Base-by-base conservation (phyloP, 1,140 invertebrate genomes). In the Mya arenaria region DNA sequence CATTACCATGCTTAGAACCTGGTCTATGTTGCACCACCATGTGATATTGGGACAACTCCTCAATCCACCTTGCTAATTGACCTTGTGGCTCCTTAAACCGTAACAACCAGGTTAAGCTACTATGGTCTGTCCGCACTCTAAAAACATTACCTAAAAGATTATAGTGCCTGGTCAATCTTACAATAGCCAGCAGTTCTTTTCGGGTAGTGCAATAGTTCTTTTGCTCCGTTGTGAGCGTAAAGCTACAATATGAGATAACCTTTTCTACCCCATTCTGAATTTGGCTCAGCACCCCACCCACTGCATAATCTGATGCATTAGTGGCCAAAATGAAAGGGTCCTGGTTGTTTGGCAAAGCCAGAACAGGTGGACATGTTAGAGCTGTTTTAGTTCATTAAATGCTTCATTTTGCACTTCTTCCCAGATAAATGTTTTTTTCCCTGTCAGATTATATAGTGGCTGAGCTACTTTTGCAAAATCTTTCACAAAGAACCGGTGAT, bases 401-500 rank as follows among this genome's bases (percentile, higher is more conserved):
- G 69, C 30, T n/a, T 34, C 36, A 19, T 79, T n/a, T 58, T 65
- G 58, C 3, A 68, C 62, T 41, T 52, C 4, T 13, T 41, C 58
- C 75, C 63, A 69, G 13, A 28, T 25, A 37, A 68, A 66, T 15
- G n/a, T 23, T 32, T 8, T 5, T 37, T 71, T 83, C 56, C 63
- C 55, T 15, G 60, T 78, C 15, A 85, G 69, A 4, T 30, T 19
- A 71, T 85, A 36, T 17, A 85, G 48, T 6, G 85, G 81, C n/a
- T 37, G 56, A 17, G 85, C 81, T 28, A 87, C 72, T 13, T 60
- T 23, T 15, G 85, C 62, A 82, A 87, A 90, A 39, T 75, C 63
- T 30, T 34, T 25, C 25, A 91, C 83, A 82, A 89, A 90, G 62
- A 77, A 73, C 23, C 87, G 17, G 73, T 89, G 89, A 63, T 86